These are phyloP conservation scores for Tipula unca DNA, from an alignment of 2,888 invertebrate species.

Conservation along the genomic window DNA sequence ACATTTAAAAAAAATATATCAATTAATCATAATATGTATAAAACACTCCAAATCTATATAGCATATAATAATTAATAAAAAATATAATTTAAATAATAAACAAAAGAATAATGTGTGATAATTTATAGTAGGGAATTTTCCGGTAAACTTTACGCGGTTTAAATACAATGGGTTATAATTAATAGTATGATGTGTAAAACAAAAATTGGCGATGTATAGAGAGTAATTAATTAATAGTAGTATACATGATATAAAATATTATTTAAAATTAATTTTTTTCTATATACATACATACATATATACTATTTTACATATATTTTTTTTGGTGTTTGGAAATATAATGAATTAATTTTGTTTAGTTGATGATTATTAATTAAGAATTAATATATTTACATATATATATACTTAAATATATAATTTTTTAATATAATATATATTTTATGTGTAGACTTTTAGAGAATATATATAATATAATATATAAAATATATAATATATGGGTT, in stretches of 20 bases:
- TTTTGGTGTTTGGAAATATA: not conserved
- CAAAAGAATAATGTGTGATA: not conserved
- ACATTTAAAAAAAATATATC: no score
- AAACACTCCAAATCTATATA: not conserved
- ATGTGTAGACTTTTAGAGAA: not conserved
- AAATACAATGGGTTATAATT: not conserved
- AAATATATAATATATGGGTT: not conserved
- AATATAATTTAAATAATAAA: not conserved
- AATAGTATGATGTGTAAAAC: not conserved
- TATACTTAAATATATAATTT: not conserved
- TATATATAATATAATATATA: not conserved
- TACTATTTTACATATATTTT: not conserved
- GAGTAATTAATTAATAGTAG: not conserved
- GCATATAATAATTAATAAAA: not conserved
- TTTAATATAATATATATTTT: not conserved
- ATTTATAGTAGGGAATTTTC: not conserved
- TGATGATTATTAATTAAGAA: not conserved
- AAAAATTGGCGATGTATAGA: not conserved
- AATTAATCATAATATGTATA: no score
- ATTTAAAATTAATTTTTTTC: not conserved
- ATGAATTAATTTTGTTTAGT: no score
- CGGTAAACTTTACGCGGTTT: not conserved
- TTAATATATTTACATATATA: no score
- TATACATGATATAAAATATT: not conserved
- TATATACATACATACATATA: not conserved